Evolutionary conservation across 64 coral and sea anemone genomes (phyloP), one percentile per base, ranked within the genome.

Genomic region (Orbicella faveolata): DNA sequence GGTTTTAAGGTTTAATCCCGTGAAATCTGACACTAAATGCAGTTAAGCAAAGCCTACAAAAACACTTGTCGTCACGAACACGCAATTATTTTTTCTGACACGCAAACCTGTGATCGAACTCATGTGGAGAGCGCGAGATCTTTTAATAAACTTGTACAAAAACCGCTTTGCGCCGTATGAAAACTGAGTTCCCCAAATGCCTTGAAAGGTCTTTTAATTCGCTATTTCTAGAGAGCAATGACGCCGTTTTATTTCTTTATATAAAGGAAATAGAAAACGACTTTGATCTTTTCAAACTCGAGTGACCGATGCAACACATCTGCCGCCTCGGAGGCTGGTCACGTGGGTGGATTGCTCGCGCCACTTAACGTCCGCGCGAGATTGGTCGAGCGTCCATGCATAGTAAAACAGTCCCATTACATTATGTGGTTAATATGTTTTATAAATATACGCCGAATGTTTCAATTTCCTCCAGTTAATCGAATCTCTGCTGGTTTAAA

Each of bases 401-500:
- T 92, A 90, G 75, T 79, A 91, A 97, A 90, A 73, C 87, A 89
- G 83, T 88, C 73, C 61, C 80, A 91, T 97, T 93, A 85, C 72
- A 72, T 87, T 63, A 97, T 91, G 90, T 91, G 92, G 95, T 91
- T 94, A 91, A 94, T 97, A 94, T 90, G 91, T 89, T 90, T 97
- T 94, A 93, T 94, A 96, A 96, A 89, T 94, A 96, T 94, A 89
- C 84, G 75, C 63, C 34, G 90, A 96, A 87, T 96, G 92, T 94
- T 94, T 96, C 92, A 96, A 94, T 96, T 96, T 90, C 81, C 93
- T 91, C 81, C 86, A 94, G 92, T 93, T 93, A 97, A 97, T 97
- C 78, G 92, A 94, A 80, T 87, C 75, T 88, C 63, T 5, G 21
- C 83, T 77, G 79, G 79, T 94, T 96, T 94, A 91, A 94, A 87